These are phyloP conservation scores for Crambe crambe DNA, from an alignment of 37 sponge, comb jelly and placozoan species.

Conservation along the genomic window DNA sequence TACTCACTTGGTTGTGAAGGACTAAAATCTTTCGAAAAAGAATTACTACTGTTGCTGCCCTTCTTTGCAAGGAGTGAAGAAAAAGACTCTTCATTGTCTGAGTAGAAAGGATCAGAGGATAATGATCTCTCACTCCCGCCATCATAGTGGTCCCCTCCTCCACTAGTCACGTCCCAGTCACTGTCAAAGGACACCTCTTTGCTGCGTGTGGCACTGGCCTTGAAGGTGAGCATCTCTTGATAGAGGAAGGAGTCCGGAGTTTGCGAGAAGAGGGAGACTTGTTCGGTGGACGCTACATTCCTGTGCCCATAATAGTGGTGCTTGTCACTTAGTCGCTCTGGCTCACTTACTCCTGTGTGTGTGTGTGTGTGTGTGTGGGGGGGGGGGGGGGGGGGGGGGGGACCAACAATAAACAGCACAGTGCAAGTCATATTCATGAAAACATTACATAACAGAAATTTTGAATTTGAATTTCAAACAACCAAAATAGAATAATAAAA, in stretches of 20 bases:
- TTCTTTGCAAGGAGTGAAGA: no score
- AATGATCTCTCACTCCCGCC: conserved; percentile 10
- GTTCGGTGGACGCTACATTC: neutral
- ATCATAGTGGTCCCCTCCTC: conserved; percentile 15
- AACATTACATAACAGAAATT: no score
- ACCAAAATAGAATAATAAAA: neutral
- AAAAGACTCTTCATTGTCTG: conserved; percentile 1
- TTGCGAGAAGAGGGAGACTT: conserved; percentile 33
- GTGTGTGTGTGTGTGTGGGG: neutral
- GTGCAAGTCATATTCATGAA: no score
- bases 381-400: no score
- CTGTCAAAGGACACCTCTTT: neutral
- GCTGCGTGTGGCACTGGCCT: conserved; percentile 37
- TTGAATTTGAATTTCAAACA: no score
- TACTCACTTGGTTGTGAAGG: no score
- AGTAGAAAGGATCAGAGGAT: conserved; percentile 2
- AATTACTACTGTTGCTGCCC: no score
- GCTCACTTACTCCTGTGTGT: conserved; percentile 27
- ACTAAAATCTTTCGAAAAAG: no score
- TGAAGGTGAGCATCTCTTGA: conserved; percentile 61
- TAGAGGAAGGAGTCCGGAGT: conserved; percentile 47
- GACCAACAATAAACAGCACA: neutral
- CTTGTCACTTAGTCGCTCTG: conserved; percentile 48
- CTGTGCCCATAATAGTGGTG: conserved; percentile 19
- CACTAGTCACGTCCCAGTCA: conserved; percentile 34